A percentile compares a stretch with the other conserved stretches of the same genome.
Conservation (phyloP, 2,113 vertebrate genomes). For the Peromyscus maniculatus region DNA sequence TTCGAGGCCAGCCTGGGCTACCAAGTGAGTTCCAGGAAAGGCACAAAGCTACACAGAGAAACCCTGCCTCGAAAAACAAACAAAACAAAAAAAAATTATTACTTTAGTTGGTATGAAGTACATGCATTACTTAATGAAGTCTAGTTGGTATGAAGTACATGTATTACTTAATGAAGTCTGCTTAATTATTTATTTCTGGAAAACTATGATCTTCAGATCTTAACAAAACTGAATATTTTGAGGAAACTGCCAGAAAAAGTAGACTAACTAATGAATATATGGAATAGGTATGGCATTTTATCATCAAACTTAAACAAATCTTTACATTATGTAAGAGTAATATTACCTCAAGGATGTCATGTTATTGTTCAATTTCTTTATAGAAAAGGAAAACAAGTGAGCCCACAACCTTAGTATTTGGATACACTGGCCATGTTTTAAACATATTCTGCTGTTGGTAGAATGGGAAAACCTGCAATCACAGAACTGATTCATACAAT, state of each 20-base stretch:
- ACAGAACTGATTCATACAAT: background rate
- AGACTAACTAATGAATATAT: background rate
- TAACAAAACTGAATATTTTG: background rate
- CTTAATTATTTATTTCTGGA: background rate
- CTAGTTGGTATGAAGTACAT: background rate
- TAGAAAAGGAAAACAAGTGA: background rate
- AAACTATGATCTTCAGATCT: background rate
- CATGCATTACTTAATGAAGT: constrained; percentile 27
- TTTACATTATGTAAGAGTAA: background rate
- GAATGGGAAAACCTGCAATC: background rate
- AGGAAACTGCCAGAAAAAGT: background rate
- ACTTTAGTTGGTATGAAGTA: background rate
- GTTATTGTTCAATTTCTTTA: constrained; percentile 27
- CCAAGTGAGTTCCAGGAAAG: too few relatives aligned
- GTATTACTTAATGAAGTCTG: background rate
- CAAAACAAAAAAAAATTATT: too few relatives aligned
- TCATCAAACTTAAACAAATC: constrained; percentile 46
- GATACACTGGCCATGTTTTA: background rate
- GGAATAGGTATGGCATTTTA: constrained; percentile 24
- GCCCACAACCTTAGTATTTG: background rate
- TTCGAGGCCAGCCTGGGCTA: too few relatives aligned
- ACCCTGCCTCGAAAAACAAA: too few relatives aligned
- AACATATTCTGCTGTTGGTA: background rate
- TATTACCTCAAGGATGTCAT: constrained; percentile 34
- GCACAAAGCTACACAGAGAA: too few relatives aligned